phyloP scores from a whole-genome alignment of 2,113 vertebrate genomes.

The Microcebus lehilahytsara region DNA sequence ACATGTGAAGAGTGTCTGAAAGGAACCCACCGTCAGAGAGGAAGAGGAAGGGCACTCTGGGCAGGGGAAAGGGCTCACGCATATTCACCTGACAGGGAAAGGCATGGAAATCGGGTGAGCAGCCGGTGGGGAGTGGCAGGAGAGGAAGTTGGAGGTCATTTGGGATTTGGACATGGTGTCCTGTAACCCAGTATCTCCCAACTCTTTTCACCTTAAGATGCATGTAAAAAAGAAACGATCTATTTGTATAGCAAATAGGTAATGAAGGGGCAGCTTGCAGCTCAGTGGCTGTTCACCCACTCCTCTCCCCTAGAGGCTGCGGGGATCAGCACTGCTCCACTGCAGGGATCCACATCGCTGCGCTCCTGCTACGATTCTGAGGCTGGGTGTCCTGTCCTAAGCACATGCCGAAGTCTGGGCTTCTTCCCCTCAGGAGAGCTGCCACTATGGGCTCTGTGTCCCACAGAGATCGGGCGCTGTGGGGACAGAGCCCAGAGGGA shows the following conservation, averaged over 20 bases:
- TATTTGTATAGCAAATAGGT: no score
- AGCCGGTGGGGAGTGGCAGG: rapidly evolving
- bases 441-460: rapidly evolving
- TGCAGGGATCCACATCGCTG: no score
- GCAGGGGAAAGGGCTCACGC: neutral
- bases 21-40: neutral
- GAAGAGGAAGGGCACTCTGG: neutral
- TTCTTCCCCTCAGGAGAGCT: neutral
- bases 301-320: neutral
- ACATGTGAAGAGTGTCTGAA: neutral
- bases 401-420: neutral
- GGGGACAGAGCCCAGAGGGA: neutral
- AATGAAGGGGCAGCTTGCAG: neutral
- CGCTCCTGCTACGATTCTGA: neutral
- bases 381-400: neutral
- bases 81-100: neutral
- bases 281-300: neutral
- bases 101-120: neutral
- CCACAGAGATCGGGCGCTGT: neutral
- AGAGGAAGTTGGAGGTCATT: neutral
- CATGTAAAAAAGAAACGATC: neutral
- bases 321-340: neutral
- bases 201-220: neutral
- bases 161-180: neutral
- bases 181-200: neutral